Evolutionary conservation across 2,888 invertebrate species (phyloP).

Genomic region (Augiades crinisus): DNA sequence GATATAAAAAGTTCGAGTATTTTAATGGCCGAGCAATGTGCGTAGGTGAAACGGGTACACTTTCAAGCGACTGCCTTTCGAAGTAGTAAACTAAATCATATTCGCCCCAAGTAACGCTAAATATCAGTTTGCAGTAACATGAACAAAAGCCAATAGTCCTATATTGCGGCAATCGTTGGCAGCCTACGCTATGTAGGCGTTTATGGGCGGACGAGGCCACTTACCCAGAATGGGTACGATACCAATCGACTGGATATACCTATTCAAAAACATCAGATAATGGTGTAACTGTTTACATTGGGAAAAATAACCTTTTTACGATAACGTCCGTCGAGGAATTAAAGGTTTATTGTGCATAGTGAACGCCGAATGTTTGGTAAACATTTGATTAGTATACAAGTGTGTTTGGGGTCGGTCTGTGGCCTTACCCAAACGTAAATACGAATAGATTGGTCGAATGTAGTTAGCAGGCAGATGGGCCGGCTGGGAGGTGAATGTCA

Average conservation of each 20-base stretch:
- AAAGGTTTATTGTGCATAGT: constrained; percentile 9
- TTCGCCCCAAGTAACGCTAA: constrained; percentile 14
- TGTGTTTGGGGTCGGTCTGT: constrained; percentile 1
- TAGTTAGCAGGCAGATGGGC: constrained; percentile 41
- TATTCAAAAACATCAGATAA: constrained; percentile 21
- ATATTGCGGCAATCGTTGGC: constrained; percentile 26
- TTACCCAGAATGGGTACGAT: constrained; percentile 23
- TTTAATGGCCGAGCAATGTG: no score
- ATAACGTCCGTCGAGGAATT: constrained; percentile 9
- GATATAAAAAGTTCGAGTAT: no score
- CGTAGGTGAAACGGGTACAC: neutral
- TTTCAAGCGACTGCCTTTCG: neutral
- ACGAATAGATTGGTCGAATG: constrained; percentile 18
- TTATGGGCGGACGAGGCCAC: constrained; percentile 26
- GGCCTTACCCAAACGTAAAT: neutral
- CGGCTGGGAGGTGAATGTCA: constrained; percentile 44
- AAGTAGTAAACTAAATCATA: constrained; percentile 7
- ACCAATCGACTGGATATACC: constrained; percentile 23
- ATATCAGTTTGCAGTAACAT: constrained; percentile 16
- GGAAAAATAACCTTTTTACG: constrained; percentile 5
- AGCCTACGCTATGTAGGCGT: constrained; percentile 29
- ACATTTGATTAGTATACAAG: constrained; percentile 7
- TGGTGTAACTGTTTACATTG: constrained; percentile 12
- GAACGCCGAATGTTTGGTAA: neutral
- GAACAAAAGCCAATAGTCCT: constrained; percentile 26